Base-by-base conservation (phyloP, 2,797 vertebrate species). In the Bryconaethiops microstoma region DNA sequence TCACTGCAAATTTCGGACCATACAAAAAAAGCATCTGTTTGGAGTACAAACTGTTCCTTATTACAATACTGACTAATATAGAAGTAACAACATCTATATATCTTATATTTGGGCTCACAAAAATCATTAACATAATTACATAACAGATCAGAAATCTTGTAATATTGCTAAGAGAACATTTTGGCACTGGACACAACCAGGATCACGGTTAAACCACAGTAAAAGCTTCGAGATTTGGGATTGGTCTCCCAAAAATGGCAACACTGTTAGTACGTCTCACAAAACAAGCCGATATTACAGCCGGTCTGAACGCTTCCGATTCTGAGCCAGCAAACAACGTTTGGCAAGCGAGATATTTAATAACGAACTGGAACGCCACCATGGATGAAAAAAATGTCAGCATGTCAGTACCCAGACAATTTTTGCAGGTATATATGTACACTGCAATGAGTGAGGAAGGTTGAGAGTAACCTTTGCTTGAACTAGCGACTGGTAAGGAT, bases 361-460 rank as follows among this genome's bases (percentile, higher is more conserved):
- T 17, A 14, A 65, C 17, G 45, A 72, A 77, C 71, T 52, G 23
- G 9, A 54, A 73, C 19, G 23, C 21, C 35, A 39, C 17, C 19
- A 29, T 21, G 25, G 7, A 79, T 42, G 67, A 62, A 59, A 78
- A 85, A 73, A 77, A 14, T 48, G 45, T 48, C 45, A 48, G 81
- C 62, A 74, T 86, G 62, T 80, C 57, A 79, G 23, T 40, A 60
- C 35, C 25, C 40, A 83, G 79, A 81, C 87, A 90, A 84, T 92
- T 93, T 92, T 90, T 91, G 90, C 91, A 90, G 85, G 89, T 90
- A 91, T 90, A 91, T 92, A 91, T 85, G 77, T 88, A 90, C 82
- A 78, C 67, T 8, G 85, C 71, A 79, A 25, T 60, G 21, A 48
- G 14, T 39, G 12, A 42, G 17, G 39, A 70, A 14, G 17, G 7